phyloP scores from a whole-genome alignment of 2,888 invertebrate genomes.

The Mythimna impura region DNA sequence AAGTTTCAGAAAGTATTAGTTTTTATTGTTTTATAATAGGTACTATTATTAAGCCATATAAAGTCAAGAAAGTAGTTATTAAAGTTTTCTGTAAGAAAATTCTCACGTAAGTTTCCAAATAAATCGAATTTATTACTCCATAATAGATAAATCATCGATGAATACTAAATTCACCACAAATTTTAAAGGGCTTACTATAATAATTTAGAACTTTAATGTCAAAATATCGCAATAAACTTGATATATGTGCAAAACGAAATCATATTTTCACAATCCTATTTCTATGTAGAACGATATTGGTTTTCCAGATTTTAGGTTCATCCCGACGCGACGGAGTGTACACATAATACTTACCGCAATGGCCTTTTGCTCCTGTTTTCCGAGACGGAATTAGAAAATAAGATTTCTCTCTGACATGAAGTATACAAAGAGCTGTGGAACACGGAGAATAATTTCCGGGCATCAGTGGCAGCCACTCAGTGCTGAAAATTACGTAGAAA shows the following conservation, averaged over 20 bases:
- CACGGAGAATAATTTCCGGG: slow-evolving; percentile 80
- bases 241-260: slow-evolving; percentile 30
- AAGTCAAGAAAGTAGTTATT: background rate
- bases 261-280: slow-evolving; percentile 43
- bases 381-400: slow-evolving; percentile 56
- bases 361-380: slow-evolving; percentile 40
- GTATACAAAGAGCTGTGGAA: slow-evolving; percentile 66
- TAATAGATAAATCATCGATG: background rate
- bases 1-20: background rate
- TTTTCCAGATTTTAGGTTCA: slow-evolving; percentile 40
- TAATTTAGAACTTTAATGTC: slow-evolving; percentile 8
- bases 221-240: slow-evolving; percentile 24
- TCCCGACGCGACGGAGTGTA: slow-evolving; percentile 1
- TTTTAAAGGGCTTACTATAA: slow-evolving; percentile 7
- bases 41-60: too few species aligned
- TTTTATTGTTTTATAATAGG: background rate
- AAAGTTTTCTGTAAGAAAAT: background rate
- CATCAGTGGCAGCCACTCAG: slow-evolving; percentile 71
- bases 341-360: slow-evolving; percentile 31
- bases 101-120: background rate
- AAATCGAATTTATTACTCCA: background rate
- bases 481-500: slow-evolving; percentile 72
- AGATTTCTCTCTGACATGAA: slow-evolving; percentile 54
- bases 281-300: slow-evolving; percentile 29
- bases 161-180: background rate